phyloP scores from a whole-genome alignment of 2,888 invertebrate species.

The Microctonus hyperodae region DNA sequence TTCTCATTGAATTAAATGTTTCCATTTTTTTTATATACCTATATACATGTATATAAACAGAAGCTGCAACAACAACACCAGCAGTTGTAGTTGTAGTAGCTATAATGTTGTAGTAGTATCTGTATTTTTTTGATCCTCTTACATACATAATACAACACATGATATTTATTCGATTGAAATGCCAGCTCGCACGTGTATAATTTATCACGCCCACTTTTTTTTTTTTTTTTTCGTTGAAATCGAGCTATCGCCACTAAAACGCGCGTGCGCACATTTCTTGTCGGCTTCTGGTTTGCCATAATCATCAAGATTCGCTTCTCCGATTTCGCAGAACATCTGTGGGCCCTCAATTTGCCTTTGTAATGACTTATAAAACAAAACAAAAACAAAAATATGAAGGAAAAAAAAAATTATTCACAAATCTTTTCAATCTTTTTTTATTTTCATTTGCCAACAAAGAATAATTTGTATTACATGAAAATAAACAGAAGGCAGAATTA shows the following conservation, averaged over 20 bases:
- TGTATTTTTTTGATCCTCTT: not conserved
- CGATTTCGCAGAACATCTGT: slow-evolving; percentile 60
- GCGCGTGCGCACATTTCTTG: not conserved
- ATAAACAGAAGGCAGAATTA: not conserved
- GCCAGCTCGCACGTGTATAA: slow-evolving; percentile 28
- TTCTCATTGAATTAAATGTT: not conserved
- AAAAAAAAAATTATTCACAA: too few species aligned
- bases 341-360: slow-evolving; percentile 55
- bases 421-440: too few species aligned
- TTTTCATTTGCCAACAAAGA: too few species aligned
- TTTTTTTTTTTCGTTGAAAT: not conserved
- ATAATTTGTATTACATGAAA: too few species aligned
- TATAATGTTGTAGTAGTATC: too few species aligned
- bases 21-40: not conserved
- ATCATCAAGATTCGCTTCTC: slow-evolving; percentile 56
- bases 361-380: slow-evolving; percentile 47
- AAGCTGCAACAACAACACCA: too few species aligned
- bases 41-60: not conserved
- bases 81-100: too few species aligned
- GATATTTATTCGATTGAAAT: slow-evolving; percentile 14
- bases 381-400: not conserved
- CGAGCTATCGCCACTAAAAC: slow-evolving; percentile 22
- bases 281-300: slow-evolving; percentile 53
- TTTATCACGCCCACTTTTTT: slow-evolving; percentile 26
- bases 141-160: not conserved